Base-by-base conservation (phyloP, 1,140 invertebrate species). In the Reticulitermes speratus region DNA sequence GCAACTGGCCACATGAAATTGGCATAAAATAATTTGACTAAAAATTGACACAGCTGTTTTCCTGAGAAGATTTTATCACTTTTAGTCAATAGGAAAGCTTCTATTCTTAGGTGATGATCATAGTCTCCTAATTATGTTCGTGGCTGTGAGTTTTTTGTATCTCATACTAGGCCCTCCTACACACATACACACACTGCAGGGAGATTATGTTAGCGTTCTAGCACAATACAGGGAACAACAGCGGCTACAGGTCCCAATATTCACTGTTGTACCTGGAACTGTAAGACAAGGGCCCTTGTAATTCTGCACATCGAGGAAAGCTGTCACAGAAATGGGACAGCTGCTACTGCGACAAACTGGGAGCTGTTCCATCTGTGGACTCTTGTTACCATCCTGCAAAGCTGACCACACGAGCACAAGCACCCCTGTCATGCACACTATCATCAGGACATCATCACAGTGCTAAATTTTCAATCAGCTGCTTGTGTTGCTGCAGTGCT, bases 241-340 rank as follows among this genome's bases (percentile, higher is more conserved):
- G 83, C 83, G 32, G 52, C 83, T 84, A 84, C 48, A 59, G 48
- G 83, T 45, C 83, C 83, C 83, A 84, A 30, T 45, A 69, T 69
- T 32, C 30, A 44, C 30, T 48, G 75, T 82, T 92, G 93, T 93
- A 95, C 95, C 95, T 95, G 95, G 94, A 90, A 96, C 94, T 87
- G 95, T 93, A 90, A 96, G 93, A 92, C 96, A 96, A 89, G 94
- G 95, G 90, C 95, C 95, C 91, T 95, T 94, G 90, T 93, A 92
- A 91, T 95, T 94, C 90, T 92, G 91, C 86, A 93, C 91, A 89
- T 93, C 90, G 45, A 94, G 92, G 87, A 94, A 92, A 88, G 92
- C 92, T 87, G 92, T 93, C 89, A 94, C 92, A 30, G 86, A 83
- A 88, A 93, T 91, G 30, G 93, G 91, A 89, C 91, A 90, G 90